Evolutionary conservation across 2,888 invertebrate species (phyloP), one percentile per base, ranked within the genome.

Genomic region (Tortricodes alternella): DNA sequence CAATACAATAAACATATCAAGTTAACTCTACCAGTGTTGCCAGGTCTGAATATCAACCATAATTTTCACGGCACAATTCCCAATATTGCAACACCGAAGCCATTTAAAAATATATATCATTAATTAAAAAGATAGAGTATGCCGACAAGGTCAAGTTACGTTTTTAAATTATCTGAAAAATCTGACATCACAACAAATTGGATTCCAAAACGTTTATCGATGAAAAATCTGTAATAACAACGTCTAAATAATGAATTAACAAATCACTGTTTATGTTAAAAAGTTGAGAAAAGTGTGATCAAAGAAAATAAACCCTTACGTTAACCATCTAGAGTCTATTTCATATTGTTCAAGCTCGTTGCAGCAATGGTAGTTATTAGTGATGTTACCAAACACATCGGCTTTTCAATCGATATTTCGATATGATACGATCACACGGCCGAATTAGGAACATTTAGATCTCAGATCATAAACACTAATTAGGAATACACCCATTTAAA

Each of bases 121-220:
- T 70, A 70, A 73, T 72, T 73, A 71, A 68, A 69, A 66, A 64
- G 60, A 65, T 55, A 68, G 43, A 58, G 46, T 9, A 51, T 57
- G 55, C 62, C 61, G 61, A 71, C 53, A 59, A 60, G 62, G 66
- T 51, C 59, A 59, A 49, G 58, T 63, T 61, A 67, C 64, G 63
- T 68, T 69, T 70, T 63, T 65, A 68, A 70, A 70, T 70, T 73
- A 76, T 75, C 73, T 59, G 63, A 56, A 73, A 73, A 68, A 73
- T 69, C 68, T 68, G 70, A 76, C 72, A 71, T 73, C 67, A 66
- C 59, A 74, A 74, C 73, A 76, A 78, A 79, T 80, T 78, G 73
- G 75, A 71, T 74, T 73, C 66, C 67, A 58, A 68, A 63, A 65
- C 67, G 72, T 74, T 75, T 74, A 76, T 73, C 70, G 67, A 50